Evolutionary conservation across 2,797 vertebrate genomes (phyloP), one percentile per base, ranked within the genome.

Genomic region (Choloepus didactylus): DNA sequence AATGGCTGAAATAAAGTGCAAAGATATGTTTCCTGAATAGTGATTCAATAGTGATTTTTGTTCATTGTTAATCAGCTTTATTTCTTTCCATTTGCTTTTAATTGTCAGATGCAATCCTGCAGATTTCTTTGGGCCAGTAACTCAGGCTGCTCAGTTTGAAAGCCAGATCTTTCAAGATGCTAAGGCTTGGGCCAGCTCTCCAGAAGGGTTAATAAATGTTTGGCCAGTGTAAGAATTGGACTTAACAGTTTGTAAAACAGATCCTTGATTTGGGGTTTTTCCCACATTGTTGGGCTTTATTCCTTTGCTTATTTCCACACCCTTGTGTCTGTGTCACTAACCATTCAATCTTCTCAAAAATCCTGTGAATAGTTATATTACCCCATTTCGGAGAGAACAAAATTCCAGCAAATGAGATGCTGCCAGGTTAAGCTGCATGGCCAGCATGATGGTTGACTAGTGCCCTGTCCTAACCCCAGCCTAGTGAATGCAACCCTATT

Each of bases 11-110:
- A 88, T 46, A 87, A 94, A 80, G 5, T 70, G 18, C 51, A 94
- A 93, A 92, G 91, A 80, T 83, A 54, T 19, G 9, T 66, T 93
- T 95, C 70, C 51, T 14, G 18, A 62, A 90, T 84, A 79, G 35
- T 62, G 46, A 95, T 70, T 92, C 82, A 89, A 75, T 67, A 67
- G 41, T 41, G 51, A 96, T 95, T 84, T 35, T 35, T 72, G 46
- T 93, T 92, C 49, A 54, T 12, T 95, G 67, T 66, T 95, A 92
- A 91, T 91, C 66, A 69, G n/a, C 62, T 91, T n/a, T 93, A 84
- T 91, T 92, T 94, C 76, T 94, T 97, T 89, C 66, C 75, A 54
- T 51, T 89, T 94, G 77, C 54, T 86, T 79, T 56, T 96, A 54
- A 93, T 95, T 91, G 95, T 66, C 54, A 76, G 79, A 38, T 75